Base-by-base conservation (phyloP, 2,888 invertebrate genomes). In the Cerceris ruficornis region DNA sequence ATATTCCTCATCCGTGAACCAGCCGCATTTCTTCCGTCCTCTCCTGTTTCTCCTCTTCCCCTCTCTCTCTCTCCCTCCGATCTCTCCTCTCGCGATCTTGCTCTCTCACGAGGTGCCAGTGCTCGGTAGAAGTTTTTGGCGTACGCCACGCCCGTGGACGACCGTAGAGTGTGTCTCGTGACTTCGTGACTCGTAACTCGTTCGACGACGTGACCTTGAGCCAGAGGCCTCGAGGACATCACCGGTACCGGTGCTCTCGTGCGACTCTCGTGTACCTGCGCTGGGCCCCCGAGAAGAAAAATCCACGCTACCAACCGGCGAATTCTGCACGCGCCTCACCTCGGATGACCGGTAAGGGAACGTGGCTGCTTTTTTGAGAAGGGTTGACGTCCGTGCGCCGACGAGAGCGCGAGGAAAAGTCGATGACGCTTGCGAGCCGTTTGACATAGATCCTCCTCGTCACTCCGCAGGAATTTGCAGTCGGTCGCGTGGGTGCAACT, bases 111-210 rank as follows among this genome's bases (percentile, higher is more conserved):
- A 65, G 62, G 77, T 61, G 70, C 75, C 84, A 86, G 85, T 88
- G 72, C 71, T 73, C 80, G 78, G 81, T 74, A 69, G 70, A 75
- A 77, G 70, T 79, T 86, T 87, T 88, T 80, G 82, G 84, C 86
- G 86, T 80, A 71, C 81, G 87, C 82, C 80, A 83, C 85, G 77
- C 75, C 78, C 78, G 81, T 62, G 28, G 72, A 43, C 65, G 42
- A 52, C 43, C 58, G 59, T 42, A 28, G 28, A 28, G 28, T 28
- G 28, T 43, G 50, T 50, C 17, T 42, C 14, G 57, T 57, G 41
- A 52, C 67, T 49, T 11, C n/a, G 65, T 65, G 65, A 55, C 46
- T 76, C 62, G 81, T 69, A 52, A 72, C 59, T 64, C 59, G 68
- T 60, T 54, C 58, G 54, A 66, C 66, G 66, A 55, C 64, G 78